phyloP scores from a whole-genome alignment of 2,888 invertebrate genomes.

The Stenurella melanura region DNA sequence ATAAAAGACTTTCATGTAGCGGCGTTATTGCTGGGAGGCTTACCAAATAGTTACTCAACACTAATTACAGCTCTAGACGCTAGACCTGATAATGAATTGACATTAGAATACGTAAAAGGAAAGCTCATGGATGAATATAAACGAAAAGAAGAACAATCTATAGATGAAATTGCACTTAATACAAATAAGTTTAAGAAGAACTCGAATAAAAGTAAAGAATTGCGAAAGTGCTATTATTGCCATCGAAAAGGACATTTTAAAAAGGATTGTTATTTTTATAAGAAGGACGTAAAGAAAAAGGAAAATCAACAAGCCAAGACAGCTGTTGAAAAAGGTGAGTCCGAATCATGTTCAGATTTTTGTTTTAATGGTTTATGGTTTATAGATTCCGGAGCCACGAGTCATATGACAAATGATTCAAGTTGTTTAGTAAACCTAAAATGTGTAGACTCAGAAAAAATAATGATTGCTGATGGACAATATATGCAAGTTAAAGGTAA shows the following conservation, averaged over 20 bases:
- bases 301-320: background rate
- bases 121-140: conserved; percentile 26
- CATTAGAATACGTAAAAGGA: conserved; percentile 26
- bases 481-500: no score
- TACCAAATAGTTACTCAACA: no score
- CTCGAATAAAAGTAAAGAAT: background rate
- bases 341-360: background rate
- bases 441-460: no score
- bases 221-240: background rate
- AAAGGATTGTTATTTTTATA: conserved; percentile 1
- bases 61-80: no score
- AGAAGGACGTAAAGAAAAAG: background rate
- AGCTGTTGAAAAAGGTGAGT: conserved; percentile 12
- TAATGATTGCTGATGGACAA: no score
- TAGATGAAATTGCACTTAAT: background rate
- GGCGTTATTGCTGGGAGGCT: no score
- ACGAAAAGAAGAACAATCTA: conserved; percentile 1
- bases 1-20: no score
- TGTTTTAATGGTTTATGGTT: no score
- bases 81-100: conserved; percentile 28
- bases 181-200: no score
- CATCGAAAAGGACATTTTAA: background rate
- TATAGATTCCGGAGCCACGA: no score
- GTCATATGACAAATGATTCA: no score
- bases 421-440: no score